These are phyloP conservation scores for Eulemur rubriventer DNA, from an alignment of 2,797 vertebrate genomes.

Conservation along the genomic window DNA sequence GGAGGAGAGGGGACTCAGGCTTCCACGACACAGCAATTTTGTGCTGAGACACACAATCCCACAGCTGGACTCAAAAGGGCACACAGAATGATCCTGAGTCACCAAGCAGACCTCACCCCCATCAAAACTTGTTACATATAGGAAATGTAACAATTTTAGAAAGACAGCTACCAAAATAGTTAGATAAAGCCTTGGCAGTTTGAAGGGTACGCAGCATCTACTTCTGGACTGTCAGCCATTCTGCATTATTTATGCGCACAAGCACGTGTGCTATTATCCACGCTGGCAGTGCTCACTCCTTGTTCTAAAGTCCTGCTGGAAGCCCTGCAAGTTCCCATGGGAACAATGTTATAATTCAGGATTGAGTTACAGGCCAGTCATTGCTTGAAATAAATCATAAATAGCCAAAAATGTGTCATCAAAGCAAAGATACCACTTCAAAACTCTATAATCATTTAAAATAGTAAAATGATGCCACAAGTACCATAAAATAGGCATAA, in stretches of 20 bases:
- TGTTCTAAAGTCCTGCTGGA: neutral
- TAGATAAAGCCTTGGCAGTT: neutral
- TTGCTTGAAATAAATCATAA: neutral
- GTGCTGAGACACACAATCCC: neutral
- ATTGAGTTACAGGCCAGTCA: neutral
- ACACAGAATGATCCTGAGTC: neutral
- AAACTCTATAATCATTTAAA: neutral
- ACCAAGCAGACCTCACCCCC: neutral
- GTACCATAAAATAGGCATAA: neutral
- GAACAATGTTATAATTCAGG: neutral
- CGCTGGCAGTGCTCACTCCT: neutral
- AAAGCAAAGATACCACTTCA: neutral
- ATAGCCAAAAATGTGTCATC: neutral
- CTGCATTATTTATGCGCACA: neutral
- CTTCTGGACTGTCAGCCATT: neutral
- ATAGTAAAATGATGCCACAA: neutral
- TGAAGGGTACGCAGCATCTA: neutral
- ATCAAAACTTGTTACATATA: neutral
- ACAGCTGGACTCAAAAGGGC: no score
- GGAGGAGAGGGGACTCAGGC: neutral
- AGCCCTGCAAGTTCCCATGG: neutral
- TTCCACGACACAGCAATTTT: neutral
- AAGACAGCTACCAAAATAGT: neutral
- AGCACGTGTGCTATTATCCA: neutral
- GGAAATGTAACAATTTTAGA: neutral